Base-by-base conservation (phyloP, 2,888 invertebrate genomes). In the Kryphioiulus occultus region DNA sequence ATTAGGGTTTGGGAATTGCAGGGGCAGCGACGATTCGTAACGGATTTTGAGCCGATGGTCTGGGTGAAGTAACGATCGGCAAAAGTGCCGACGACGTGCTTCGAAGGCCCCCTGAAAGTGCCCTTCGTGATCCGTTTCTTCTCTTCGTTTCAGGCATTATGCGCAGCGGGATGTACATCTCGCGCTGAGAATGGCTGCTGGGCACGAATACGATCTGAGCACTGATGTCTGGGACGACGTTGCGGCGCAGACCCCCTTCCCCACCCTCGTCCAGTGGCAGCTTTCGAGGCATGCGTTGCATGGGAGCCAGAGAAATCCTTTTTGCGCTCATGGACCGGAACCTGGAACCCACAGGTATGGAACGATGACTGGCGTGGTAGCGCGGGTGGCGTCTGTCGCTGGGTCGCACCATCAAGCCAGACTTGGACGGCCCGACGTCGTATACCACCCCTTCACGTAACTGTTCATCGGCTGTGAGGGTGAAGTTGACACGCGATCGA, bases 191-290 rank as follows among this genome's bases (percentile, higher is more conserved):
- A 42, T 35, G 35, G 78, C 87, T 78, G 87, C 44, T 78, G 9
- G 87, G 59, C 12, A 87, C 59, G 17, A 78, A 87, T 22, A 87
- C 87, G 78, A 87, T 78, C 35, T 87, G 87, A 22, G 87, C 87
- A 19, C 87, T 78, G 35, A 78, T 87, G 78, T 87, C 78, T 0
- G 87, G 87, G 39, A 53, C 86, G 15, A 53, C 26, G 59, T 10
- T 53, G 15, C n/a, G 53, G 44, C 32, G 53, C 59, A 53, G 9
- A 4, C 78, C 78, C 12, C 26, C 78, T 15, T 78, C 78, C 30
- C 78, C 78, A 15, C 26, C 44, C 26, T 86, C 86, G 2, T 86
- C 86, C 26, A 32, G 47, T 12, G 26, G 86, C 30, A 53, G 10
- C 17, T 47, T 86, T n/a, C 47, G 26, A 26, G 53, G 86, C 53